These are phyloP conservation scores for Cottus gobio DNA, from an alignment of 2,113 vertebrate genomes.

Conservation along the genomic window DNA sequence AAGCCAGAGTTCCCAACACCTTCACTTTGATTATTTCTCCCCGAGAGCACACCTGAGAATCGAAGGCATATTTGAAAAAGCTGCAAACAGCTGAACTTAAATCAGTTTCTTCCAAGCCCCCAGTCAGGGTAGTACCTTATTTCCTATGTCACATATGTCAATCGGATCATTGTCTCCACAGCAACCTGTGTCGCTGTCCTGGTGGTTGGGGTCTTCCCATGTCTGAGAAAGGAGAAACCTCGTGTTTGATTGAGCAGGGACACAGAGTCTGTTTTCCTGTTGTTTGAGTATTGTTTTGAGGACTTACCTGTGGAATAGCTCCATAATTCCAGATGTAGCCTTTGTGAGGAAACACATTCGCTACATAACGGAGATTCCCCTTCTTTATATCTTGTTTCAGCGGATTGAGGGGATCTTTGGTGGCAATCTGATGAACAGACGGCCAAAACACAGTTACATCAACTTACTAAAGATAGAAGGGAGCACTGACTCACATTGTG, in stretches of 20 bases:
- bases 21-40: slow-evolving; percentile 95
- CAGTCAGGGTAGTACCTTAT: slow-evolving; percentile 83
- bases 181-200: slow-evolving; percentile 86
- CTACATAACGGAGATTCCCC: slow-evolving; percentile 90
- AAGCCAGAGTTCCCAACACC: slow-evolving; percentile 90
- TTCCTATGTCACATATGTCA: slow-evolving; percentile 96
- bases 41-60: slow-evolving; percentile 85
- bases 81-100: neutral
- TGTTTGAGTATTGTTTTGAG: neutral
- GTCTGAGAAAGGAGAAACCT: slow-evolving; percentile 82
- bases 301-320: slow-evolving; percentile 93
- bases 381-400: slow-evolving; percentile 95
- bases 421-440: slow-evolving; percentile 88
- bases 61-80: neutral
- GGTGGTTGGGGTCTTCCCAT: slow-evolving; percentile 94
- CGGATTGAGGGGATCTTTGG: slow-evolving; percentile 92
- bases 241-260: neutral
- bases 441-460: neutral
- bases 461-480: neutral
- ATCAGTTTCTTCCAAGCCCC: neutral
- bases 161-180: slow-evolving; percentile 96
- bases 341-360: slow-evolving; percentile 97
- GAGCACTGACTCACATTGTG: neutral
- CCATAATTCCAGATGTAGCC: slow-evolving; percentile 99
- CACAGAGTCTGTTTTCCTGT: neutral